A percentile compares a stretch with the other conserved stretches of the same genome.
Conservation (phyloP, 92 coral and sea anemone species). For the Porites divaricata region DNA sequence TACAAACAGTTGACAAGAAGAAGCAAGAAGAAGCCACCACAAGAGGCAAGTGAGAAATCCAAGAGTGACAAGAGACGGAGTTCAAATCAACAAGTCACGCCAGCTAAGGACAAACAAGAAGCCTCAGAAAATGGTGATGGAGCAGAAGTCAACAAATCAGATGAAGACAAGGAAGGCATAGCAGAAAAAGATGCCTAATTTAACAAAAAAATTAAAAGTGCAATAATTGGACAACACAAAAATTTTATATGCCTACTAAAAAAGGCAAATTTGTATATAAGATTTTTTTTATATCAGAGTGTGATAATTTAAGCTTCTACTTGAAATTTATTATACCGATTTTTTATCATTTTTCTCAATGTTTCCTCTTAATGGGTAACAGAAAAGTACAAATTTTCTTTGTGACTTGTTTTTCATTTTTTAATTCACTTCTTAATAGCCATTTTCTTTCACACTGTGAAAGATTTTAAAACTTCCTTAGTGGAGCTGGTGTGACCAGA, state of each 20-base stretch:
- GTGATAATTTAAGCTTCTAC: constrained; percentile 20
- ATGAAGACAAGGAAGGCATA: constrained; percentile 36
- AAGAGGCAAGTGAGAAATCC: constrained; percentile 38
- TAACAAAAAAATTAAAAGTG: not conserved
- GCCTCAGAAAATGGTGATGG: constrained; percentile 29
- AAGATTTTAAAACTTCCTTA: not conserved
- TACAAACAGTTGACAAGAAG: constrained; percentile 75
- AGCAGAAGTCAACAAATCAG: constrained; percentile 29
- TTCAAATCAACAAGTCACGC: constrained; percentile 32
- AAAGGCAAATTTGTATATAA: constrained; percentile 36
- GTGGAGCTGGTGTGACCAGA: not conserved
- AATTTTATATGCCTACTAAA: too few relatives aligned
- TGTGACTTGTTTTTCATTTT: not conserved
- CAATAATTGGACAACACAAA: constrained; percentile 25
- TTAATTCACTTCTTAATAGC: not conserved
- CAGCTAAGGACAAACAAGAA: constrained; percentile 44
- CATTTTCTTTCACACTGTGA: not conserved
- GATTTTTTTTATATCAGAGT: constrained; percentile 33
- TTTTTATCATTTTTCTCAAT: not conserved
- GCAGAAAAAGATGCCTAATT: constrained; percentile 11
- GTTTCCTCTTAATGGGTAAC: not conserved
- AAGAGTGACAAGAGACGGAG: constrained; percentile 43
- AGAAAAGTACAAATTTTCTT: not conserved
- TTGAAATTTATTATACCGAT: not conserved
- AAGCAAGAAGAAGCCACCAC: constrained; percentile 57